These are phyloP conservation scores for Trichopria drosophilae DNA, from an alignment of 2,888 invertebrate species.

Conservation along the genomic window DNA sequence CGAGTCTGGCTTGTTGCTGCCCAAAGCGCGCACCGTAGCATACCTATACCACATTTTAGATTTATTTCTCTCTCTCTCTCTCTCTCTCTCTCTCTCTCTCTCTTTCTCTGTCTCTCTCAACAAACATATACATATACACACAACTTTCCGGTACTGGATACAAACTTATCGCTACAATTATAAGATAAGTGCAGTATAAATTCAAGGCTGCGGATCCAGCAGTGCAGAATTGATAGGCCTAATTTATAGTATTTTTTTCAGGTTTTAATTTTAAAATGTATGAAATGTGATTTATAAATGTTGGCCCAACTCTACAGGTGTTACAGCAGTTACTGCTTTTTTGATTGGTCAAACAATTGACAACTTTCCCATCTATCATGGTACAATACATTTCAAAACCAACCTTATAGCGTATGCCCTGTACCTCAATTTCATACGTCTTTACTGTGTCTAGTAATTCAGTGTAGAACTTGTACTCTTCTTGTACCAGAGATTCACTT, in stretches of 20 bases:
- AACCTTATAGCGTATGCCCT: conserved; percentile 1
- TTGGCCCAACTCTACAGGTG: not conserved
- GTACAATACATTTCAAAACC: conserved; percentile 6
- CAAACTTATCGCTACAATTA: no score
- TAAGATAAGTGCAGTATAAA: no score
- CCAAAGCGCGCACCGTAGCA: no score
- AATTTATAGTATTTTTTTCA: not conserved
- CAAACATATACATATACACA: no score
- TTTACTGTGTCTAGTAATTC: conserved; percentile 4
- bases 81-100: no score
- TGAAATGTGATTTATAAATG: not conserved
- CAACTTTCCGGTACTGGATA: no score
- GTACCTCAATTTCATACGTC: not conserved
- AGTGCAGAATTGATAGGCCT: no score
- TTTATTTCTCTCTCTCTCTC: no score
- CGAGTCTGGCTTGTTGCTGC: no score
- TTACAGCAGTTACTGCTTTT: not conserved
- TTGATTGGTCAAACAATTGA: not conserved
- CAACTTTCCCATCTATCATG: conserved; percentile 10
- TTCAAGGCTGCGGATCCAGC: no score
- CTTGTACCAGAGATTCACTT: conserved; percentile 6
- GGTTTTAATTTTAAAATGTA: not conserved
- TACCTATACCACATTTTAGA: no score
- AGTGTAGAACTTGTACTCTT: conserved; percentile 10
- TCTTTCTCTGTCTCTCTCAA: no score